Percentiles rank a stretch among this genome's conserved stretches.
These are phyloP conservation scores for Tachysurus fulvidraco DNA, from an alignment of 2,113 vertebrate species.

Conservation along the genomic window DNA sequence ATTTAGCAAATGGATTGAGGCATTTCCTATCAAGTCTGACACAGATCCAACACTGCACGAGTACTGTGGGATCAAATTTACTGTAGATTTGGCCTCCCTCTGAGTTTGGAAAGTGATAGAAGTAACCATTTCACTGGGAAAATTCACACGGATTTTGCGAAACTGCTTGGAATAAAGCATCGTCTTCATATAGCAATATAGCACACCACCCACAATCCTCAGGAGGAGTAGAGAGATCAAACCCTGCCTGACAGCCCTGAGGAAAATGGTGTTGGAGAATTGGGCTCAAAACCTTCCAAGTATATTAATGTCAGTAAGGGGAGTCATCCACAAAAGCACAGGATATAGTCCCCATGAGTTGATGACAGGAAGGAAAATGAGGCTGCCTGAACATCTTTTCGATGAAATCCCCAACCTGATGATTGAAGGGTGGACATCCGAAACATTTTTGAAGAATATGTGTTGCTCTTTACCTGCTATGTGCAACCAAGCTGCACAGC, in stretches of 20 bases:
- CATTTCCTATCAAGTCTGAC: background rate
- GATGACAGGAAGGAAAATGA: background rate
- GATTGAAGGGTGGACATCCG: background rate
- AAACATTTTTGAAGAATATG: background rate
- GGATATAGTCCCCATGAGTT: background rate
- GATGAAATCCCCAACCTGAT: background rate
- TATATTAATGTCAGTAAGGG: background rate
- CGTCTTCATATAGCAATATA: background rate
- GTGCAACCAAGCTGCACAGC: background rate
- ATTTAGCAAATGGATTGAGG: background rate
- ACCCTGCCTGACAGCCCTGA: background rate
- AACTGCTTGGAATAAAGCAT: background rate
- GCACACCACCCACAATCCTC: background rate
- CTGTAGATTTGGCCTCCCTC: background rate
- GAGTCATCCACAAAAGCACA: background rate
- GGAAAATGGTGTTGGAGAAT: background rate
- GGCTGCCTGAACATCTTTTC: background rate
- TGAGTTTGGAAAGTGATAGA: background rate
- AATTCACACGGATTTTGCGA: background rate
- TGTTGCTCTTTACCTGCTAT: background rate
- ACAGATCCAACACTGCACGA: background rate
- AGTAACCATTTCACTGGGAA: background rate
- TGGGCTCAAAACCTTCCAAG: background rate
- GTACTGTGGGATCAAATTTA: background rate
- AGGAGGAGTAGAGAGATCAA: background rate